Conservation (phyloP, 2,888 invertebrate genomes). For the Scaeva pyrastri region DNA sequence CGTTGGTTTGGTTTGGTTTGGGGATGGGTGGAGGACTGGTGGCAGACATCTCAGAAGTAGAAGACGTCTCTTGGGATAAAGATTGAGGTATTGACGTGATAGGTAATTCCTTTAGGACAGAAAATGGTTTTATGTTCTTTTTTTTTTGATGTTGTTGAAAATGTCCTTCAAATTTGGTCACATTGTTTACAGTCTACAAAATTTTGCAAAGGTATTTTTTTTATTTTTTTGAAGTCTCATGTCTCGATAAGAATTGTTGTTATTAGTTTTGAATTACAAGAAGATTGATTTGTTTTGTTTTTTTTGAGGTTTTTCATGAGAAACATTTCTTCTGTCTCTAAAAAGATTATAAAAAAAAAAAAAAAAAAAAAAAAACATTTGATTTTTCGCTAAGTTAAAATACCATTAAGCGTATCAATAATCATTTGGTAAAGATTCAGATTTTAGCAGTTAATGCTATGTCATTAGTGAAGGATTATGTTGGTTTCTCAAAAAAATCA, state of each 20-base stretch:
- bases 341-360: too few relatives aligned
- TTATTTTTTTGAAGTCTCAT: not conserved
- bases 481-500: too few relatives aligned
- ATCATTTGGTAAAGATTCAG: too few relatives aligned
- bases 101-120: constrained; percentile 14
- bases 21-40: not conserved
- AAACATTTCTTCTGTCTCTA: too few relatives aligned
- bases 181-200: constrained; percentile 15
- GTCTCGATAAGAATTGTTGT: not conserved
- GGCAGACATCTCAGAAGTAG: not conserved
- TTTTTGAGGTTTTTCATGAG: not conserved
- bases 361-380: too few relatives aligned
- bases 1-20: not conserved
- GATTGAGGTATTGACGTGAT: constrained; percentile 28
- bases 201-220: not conserved
- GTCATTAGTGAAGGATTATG: too few relatives aligned
- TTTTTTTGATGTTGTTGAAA: not conserved
- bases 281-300: constrained; percentile 12
- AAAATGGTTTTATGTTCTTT: not conserved
- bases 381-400: too few relatives aligned
- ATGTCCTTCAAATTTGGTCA: constrained; percentile 6
- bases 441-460: too few relatives aligned
- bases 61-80: not conserved
- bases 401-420: too few relatives aligned
- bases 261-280: not conserved